Evolutionary conservation across 2,888 invertebrate species (phyloP), one percentile per base, ranked within the genome.

Genomic region (Colletes collaris): DNA sequence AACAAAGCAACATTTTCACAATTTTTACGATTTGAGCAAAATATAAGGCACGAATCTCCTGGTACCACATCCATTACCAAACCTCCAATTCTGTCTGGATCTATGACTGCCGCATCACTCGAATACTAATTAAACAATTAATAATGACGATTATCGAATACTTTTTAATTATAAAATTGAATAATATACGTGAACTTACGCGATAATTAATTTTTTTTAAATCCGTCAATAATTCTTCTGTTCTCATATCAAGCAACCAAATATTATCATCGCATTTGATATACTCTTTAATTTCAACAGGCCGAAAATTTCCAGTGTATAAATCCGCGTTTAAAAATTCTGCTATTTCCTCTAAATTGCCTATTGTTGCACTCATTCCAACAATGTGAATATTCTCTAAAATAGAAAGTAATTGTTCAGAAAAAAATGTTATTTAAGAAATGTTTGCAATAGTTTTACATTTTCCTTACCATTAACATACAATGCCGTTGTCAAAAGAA

Each of bases 291-390:
- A 99, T 93, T 91, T 97, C 95, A 2, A 99, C 96, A 0, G 99
- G 99, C 56, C 99, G 95, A 93, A 99, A 99, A 90, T 98, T 95
- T 74, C 96, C 95, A 13, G 96, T 95, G 92, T 96, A 99, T 13
- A 97, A 94, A 66, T 97, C 96, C 0, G 98, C 97, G 69, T 96
- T 94, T 2, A 99, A 94, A 93, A 98, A 99, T 69, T 92, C 89
- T 0, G 96, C 95, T 58, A 99, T 91, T 90, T 99, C 97, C 0
- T 95, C 92, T 69, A 99, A 94, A 93, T 99, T 99, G 75, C 97
- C 98, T 87, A 99, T 97, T 0, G 99, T 99, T 0, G 99, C 99
- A 93, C 98, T 98, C 98, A 99, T 99, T 35, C 98, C 99, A 19
- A 99, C 95, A 75, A 99, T 96, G 92, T 98, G 98, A 77, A 97